A percentile compares a stretch with the other conserved stretches of the same genome.
Evolutionary conservation across 92 coral and sea anemone species (phyloP).

Genomic region (Chrysogorgia sp.): DNA sequence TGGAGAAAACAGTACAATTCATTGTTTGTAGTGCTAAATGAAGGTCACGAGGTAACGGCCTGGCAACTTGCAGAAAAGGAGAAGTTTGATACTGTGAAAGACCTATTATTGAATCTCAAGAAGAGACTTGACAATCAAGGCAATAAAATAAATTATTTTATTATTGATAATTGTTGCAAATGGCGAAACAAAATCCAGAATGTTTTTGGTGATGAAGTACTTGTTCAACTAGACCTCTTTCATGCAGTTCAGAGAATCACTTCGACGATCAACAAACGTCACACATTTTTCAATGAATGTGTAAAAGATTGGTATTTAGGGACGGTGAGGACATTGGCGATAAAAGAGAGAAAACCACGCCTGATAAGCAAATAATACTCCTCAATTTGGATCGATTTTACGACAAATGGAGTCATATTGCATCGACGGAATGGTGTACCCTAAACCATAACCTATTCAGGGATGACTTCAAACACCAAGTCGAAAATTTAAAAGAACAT

Average conservation of each 20-base stretch:
- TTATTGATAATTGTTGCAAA: slow-evolving; percentile 50
- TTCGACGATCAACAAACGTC: slow-evolving; percentile 43
- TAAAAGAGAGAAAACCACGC: slow-evolving; percentile 41
- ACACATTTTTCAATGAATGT: slow-evolving; percentile 36
- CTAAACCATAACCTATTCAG: slow-evolving; percentile 34
- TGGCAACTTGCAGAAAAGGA: slow-evolving; percentile 52
- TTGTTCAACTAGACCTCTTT: slow-evolving; percentile 52
- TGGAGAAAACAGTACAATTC: slow-evolving; percentile 55
- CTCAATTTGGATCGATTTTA: slow-evolving; percentile 31
- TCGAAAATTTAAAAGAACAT: slow-evolving; percentile 31
- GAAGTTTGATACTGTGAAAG: slow-evolving; percentile 42
- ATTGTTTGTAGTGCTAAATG: slow-evolving; percentile 48
- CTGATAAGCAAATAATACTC: slow-evolving; percentile 37
- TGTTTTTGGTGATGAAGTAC: slow-evolving; percentile 40
- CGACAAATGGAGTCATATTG: slow-evolving; percentile 49
- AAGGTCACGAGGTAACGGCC: slow-evolving; percentile 46
- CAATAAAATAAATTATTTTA: slow-evolving; percentile 3
- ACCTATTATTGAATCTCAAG: slow-evolving; percentile 35
- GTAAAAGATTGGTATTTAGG: slow-evolving; percentile 47
- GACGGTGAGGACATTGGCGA: slow-evolving; percentile 41
- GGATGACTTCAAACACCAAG: slow-evolving; percentile 24
- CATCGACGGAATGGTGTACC: slow-evolving; percentile 7
- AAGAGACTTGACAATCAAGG: slow-evolving; percentile 32
- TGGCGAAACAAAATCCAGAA: slow-evolving; percentile 50
- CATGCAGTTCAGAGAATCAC: slow-evolving; percentile 60